Evolutionary conservation across 2,113 vertebrate species (phyloP).

Genomic region (Gymnorhina tibicen): DNA sequence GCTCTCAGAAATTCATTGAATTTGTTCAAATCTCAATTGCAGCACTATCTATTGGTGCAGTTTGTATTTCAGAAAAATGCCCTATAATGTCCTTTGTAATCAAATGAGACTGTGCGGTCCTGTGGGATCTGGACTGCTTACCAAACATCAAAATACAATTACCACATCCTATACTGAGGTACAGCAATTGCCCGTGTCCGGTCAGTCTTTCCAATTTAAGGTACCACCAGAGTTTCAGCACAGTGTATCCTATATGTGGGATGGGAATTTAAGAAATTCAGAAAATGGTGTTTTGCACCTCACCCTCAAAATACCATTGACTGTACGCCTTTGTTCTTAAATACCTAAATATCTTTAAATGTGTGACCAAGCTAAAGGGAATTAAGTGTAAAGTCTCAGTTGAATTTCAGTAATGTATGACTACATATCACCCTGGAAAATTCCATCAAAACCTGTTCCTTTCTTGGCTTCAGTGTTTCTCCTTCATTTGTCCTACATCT

Average conservation of each 20-base stretch:
- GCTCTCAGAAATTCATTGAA: not conserved
- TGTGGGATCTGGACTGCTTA: not conserved
- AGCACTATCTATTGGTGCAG: not conserved
- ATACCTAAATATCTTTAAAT: not conserved
- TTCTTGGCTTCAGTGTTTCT: not conserved
- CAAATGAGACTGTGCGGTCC: rapidly evolving
- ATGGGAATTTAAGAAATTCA: not conserved
- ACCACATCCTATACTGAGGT: not conserved
- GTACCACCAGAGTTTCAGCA: not conserved
- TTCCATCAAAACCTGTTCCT: not conserved
- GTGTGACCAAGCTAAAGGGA: not conserved
- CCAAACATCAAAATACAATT: not conserved
- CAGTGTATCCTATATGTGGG: not conserved
- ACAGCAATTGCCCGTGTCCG: not conserved
- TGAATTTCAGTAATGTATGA: not conserved
- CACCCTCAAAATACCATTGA: not conserved
- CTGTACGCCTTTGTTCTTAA: not conserved
- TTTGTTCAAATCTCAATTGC: not conserved
- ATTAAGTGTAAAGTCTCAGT: not conserved
- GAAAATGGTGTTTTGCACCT: not conserved
- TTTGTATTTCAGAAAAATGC: not conserved
- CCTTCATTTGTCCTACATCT: conserved; percentile 8
- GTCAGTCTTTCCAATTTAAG: not conserved
- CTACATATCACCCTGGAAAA: not conserved
- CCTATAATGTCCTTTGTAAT: not conserved